Evolutionary conservation across 2,888 invertebrate genomes (phyloP).

Genomic region (Euclidia mi): DNA sequence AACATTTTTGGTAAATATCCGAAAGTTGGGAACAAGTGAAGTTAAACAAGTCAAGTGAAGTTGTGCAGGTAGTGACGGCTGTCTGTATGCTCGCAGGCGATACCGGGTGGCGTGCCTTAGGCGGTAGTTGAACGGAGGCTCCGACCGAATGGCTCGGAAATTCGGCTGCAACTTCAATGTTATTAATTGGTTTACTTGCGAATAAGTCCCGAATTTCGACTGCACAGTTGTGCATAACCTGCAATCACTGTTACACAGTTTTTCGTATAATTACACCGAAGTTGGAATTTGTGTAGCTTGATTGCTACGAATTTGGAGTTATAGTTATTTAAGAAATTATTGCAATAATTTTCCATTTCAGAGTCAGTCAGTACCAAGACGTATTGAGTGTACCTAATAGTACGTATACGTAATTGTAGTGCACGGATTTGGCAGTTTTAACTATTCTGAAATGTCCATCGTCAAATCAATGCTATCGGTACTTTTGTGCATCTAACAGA

Average conservation of each 20-base stretch:
- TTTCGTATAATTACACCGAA: not conserved
- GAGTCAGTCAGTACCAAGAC: too few species aligned
- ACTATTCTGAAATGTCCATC: too few species aligned
- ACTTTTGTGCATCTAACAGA: too few species aligned
- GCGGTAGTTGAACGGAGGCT: not conserved
- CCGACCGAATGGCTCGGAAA: slow-evolving; percentile 12
- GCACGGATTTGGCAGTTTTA: too few species aligned
- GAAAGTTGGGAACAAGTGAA: not conserved
- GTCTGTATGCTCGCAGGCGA: slow-evolving; percentile 7
- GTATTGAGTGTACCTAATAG: too few species aligned
- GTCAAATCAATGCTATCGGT: too few species aligned
- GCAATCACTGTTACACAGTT: not conserved
- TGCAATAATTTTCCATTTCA: too few species aligned
- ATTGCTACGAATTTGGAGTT: not conserved
- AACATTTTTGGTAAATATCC: slow-evolving; percentile 6
- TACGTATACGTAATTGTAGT: too few species aligned
- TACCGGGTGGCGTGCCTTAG: slow-evolving; percentile 4
- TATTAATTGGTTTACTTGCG: slow-evolving; percentile 29
- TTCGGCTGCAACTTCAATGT: slow-evolving; percentile 22
- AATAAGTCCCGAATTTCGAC: slow-evolving; percentile 4
- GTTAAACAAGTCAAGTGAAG: slow-evolving; percentile 2
- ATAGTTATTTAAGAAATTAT: too few species aligned
- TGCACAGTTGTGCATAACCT: slow-evolving; percentile 8
- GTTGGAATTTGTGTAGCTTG: not conserved
- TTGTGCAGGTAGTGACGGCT: not conserved